Conservation (phyloP, 2,888 invertebrate species). For the Incurvaria masculella region DNA sequence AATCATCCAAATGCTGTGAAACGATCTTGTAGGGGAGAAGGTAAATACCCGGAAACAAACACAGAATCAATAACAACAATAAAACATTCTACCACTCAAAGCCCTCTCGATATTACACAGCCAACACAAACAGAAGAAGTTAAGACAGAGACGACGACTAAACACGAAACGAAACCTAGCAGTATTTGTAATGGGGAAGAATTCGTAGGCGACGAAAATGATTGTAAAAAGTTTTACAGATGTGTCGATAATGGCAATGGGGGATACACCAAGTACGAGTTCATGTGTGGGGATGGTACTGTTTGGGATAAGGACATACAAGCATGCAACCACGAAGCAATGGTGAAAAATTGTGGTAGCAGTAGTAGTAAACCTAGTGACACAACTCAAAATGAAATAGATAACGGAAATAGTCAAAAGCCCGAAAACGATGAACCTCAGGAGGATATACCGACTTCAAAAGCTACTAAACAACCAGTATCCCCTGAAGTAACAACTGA, state of each 20-base stretch:
- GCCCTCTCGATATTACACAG: not conserved
- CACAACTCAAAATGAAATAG: constrained; percentile 18
- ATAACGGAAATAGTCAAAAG: constrained; percentile 10
- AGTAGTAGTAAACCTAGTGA: constrained; percentile 8
- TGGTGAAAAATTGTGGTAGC: constrained; percentile 31
- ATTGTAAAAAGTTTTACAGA: constrained; percentile 49
- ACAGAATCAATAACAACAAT: not conserved
- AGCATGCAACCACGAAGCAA: constrained; percentile 53
- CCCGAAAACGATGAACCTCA: constrained; percentile 8
- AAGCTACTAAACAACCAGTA: constrained; percentile 2
- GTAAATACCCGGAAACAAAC: not conserved
- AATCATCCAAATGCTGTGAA: constrained; percentile 51
- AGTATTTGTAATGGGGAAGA: constrained; percentile 40
- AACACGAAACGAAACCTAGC: constrained; percentile 6
- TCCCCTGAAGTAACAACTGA: constrained; percentile 18
- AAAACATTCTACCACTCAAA: not conserved
- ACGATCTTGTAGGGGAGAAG: constrained; percentile 8
- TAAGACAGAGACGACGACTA: not conserved
- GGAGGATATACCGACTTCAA: constrained; percentile 2
- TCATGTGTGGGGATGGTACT: constrained; percentile 55
- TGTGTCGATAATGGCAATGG: constrained; percentile 45
- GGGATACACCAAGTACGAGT: constrained; percentile 50
- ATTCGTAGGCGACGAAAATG: constrained; percentile 39
- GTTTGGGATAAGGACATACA: constrained; percentile 54
- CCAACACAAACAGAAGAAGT: not conserved